These are phyloP conservation scores for Paraplagusia blochii DNA, from an alignment of 2,113 vertebrate genomes.

Conservation along the genomic window DNA sequence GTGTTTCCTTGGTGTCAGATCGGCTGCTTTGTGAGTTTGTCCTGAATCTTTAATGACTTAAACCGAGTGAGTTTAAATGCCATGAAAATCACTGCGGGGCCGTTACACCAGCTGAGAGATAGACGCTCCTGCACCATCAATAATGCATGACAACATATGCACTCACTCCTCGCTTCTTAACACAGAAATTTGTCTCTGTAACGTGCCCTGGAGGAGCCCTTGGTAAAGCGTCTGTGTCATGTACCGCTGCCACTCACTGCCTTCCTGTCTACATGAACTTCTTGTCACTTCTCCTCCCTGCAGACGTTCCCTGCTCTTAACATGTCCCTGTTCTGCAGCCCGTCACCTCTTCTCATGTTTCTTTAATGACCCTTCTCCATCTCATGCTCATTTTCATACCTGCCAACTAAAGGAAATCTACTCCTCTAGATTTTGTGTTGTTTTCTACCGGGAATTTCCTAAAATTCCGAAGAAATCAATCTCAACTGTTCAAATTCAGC, in stretches of 20 bases:
- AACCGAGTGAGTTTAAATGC: conserved; percentile 33
- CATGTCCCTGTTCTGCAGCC: too few species aligned
- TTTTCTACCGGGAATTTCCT: too few species aligned
- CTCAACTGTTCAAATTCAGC: too few species aligned
- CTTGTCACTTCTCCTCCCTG: conserved; percentile 16
- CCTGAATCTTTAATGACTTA: conserved; percentile 51
- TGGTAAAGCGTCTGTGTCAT: conserved; percentile 36
- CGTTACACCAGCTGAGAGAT: conserved; percentile 21
- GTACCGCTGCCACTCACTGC: conserved; percentile 31
- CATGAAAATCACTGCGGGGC: conserved; percentile 49
- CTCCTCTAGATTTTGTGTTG: too few species aligned
- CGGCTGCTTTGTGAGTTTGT: conserved; percentile 7
- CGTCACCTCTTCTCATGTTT: too few species aligned
- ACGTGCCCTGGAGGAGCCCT: conserved; percentile 49
- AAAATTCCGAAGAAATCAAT: too few species aligned
- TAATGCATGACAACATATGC: conserved; percentile 62
- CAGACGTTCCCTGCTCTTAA: too few species aligned
- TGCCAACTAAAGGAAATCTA: too few species aligned
- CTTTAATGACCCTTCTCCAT: too few species aligned
- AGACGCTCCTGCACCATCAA: conserved; percentile 52
- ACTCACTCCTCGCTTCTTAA: conserved; percentile 33
- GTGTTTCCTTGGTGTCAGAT: conserved; percentile 10
- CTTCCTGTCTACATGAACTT: conserved; percentile 10
- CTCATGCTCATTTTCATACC: too few species aligned
- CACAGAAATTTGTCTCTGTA: conserved; percentile 46